Base-by-base conservation (phyloP, 2,797 vertebrate species). In the Nannoperca obscura region DNA sequence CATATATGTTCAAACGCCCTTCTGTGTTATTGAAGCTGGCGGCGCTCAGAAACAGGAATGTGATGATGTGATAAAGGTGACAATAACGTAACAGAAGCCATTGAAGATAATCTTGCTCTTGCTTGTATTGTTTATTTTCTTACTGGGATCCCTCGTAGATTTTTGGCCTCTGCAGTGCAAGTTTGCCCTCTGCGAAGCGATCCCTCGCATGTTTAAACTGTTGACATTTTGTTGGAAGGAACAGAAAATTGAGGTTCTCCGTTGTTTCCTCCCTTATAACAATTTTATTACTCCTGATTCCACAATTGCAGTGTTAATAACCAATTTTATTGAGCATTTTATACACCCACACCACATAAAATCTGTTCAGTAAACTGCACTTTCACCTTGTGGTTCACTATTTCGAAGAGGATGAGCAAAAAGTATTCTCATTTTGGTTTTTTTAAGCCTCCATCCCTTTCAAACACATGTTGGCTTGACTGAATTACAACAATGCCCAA, bases 41-140 rank as follows among this genome's bases (percentile, higher is more conserved):
- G 32, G 58, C 42, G 59, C 76, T 81, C 76, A 74, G 84, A 76
- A 80, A 58, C 73, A 84, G 81, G 87, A 92, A 91, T 83, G 87
- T 69, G 90, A 88, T 90, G 19, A 4, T 62, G 73, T 74, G 90
- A 92, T 92, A 89, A 91, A 81, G 83, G 71, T 74, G 83, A 92
- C 87, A 93, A 86, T 76, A 83, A 87, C 60, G 77, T 69, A 7
- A 64, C 44, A 54, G 69, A 71, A 78, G 59, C 71, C 64, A 76
- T 52, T 77, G 84, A 71, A 75, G 71, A 66, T 54, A 8, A 27
- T 54, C 67, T 78, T 81, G 61, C 87, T 72, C 78, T 50, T 40
- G 71, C 49, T 9, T 11, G 0, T 38, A 40, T 83, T 87, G 86
- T 93, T 92, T 91, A 59, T 91, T 91, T 91, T 88, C 78, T 64